phyloP scores from a whole-genome alignment of 92 coral and sea anemone species.

The Palythoa grandis region DNA sequence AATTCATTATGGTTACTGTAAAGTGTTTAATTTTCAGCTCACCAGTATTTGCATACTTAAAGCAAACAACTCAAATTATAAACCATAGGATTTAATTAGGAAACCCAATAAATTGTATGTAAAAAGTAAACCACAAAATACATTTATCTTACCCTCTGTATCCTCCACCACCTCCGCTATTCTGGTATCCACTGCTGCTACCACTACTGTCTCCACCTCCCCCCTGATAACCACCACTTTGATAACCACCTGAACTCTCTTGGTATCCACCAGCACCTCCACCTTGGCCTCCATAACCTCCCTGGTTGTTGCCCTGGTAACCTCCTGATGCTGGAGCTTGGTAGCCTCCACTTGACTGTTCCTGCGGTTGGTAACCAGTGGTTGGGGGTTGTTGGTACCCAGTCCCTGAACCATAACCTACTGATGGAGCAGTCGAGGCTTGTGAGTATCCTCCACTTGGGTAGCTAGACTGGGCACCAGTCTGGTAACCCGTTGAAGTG shows the following conservation, averaged over 20 bases:
- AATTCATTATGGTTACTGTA: too few species aligned
- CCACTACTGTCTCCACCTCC: constrained; percentile 23
- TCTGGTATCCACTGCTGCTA: constrained; percentile 33
- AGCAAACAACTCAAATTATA: too few species aligned
- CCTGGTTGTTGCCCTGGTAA: constrained; percentile 36
- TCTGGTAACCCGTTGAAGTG: constrained; percentile 23
- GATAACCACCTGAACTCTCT: constrained; percentile 34
- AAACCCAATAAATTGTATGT: background rate
- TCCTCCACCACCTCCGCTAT: constrained; percentile 37
- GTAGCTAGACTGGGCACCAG: constrained; percentile 17
- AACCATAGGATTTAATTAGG: background rate
- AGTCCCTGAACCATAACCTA: constrained; percentile 10
- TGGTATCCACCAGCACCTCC: constrained; percentile 37
- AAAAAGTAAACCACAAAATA: background rate
- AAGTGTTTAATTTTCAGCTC: too few species aligned
- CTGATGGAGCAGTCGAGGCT: constrained; percentile 25
- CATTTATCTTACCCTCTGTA: constrained; percentile 35
- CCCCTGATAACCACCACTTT: constrained; percentile 38
- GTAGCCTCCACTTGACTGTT: constrained; percentile 18
- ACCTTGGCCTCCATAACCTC: constrained; percentile 35
- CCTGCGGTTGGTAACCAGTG: constrained; percentile 21
- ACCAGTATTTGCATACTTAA: too few species aligned
- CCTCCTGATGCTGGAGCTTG: constrained; percentile 43
- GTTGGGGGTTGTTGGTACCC: constrained; percentile 17
- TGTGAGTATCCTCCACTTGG: constrained; percentile 30